Evolutionary conservation across 2,797 vertebrate genomes (phyloP), one percentile per base, ranked within the genome.

Genomic region (Poecilia velifera): DNA sequence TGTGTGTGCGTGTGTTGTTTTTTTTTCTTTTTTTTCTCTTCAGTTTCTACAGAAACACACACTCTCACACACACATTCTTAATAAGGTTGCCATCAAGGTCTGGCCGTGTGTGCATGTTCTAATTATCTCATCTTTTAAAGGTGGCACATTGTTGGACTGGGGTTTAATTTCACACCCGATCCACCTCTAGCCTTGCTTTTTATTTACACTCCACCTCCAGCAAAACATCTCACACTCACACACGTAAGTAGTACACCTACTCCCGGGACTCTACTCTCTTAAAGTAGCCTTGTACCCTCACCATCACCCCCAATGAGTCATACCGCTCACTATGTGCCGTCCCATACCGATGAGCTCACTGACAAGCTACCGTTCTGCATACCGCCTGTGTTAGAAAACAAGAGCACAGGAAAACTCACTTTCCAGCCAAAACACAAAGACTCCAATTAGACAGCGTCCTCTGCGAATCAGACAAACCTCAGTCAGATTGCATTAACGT

Each of bases 51-150:
- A 73, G 34, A 68, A 47, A 76, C 75, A 71, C 20, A 70, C 34
- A 25, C 25, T 47, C 8, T 34, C 47, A 72, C 62, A 59, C 79
- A 82, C 80, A 22, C 62, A 62, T 0, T 22, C 49, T 82, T 90
- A 88, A 90, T 86, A 83, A 84, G 78, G 73, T 73, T 76, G 72
- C 34, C 80, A 82, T 88, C 85, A 76, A 80, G 74, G 77, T 88
- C 87, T 72, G 80, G 74, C 55, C 77, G 82, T 79, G 81, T 71
- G 77, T 86, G 81, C 25, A 0, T 78, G 75, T 89, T 87, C 71
- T 87, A 87, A 91, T 89, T 88, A 86, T 89, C 84, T 88, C 84
- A 76, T 91, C 80, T 90, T 86, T 70, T 86, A 13, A 72, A 89
- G 86, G 86, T 86, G 78, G 43, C 82, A 84, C 82, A 88, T 82